phyloP scores from a whole-genome alignment of 2,888 invertebrate species.

The Drosophila melanosoma region DNA sequence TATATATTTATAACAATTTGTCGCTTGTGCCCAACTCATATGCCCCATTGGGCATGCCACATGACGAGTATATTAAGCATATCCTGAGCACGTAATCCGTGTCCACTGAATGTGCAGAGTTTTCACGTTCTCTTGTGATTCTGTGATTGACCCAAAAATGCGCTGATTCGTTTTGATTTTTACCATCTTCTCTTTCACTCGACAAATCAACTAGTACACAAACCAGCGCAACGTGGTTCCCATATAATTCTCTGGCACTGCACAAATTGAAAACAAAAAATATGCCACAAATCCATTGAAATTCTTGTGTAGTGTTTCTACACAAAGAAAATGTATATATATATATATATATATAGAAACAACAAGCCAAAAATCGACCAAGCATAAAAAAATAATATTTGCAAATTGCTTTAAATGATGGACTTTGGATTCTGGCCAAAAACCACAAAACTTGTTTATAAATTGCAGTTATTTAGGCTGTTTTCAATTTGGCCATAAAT shows the following conservation, averaged over 20 bases:
- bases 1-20: background rate
- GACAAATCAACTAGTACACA: slow-evolving; percentile 1
- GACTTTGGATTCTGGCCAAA: slow-evolving; percentile 12
- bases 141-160: slow-evolving; percentile 76
- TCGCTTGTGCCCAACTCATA: background rate
- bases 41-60: background rate
- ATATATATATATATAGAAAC: background rate
- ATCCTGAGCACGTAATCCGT: slow-evolving; percentile 66
- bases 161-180: slow-evolving; percentile 77
- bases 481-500: slow-evolving; percentile 8
- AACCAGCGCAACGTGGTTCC: slow-evolving; percentile 4
- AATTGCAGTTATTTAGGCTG: background rate
- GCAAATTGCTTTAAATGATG: slow-evolving; percentile 36
- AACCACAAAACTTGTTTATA: slow-evolving; percentile 5
- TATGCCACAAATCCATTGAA: slow-evolving; percentile 43
- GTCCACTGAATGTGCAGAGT: slow-evolving; percentile 28
- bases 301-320: slow-evolving; percentile 16
- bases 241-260: slow-evolving; percentile 24
- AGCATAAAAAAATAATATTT: slow-evolving; percentile 18
- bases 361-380: slow-evolving; percentile 8
- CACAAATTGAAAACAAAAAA: slow-evolving; percentile 71
- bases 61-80: slow-evolving; percentile 22
- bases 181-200: slow-evolving; percentile 29
- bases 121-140: slow-evolving; percentile 15
- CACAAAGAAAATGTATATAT: background rate